These are phyloP conservation scores for Pandemis heparana DNA, from an alignment of 2,888 invertebrate species.

Conservation along the genomic window DNA sequence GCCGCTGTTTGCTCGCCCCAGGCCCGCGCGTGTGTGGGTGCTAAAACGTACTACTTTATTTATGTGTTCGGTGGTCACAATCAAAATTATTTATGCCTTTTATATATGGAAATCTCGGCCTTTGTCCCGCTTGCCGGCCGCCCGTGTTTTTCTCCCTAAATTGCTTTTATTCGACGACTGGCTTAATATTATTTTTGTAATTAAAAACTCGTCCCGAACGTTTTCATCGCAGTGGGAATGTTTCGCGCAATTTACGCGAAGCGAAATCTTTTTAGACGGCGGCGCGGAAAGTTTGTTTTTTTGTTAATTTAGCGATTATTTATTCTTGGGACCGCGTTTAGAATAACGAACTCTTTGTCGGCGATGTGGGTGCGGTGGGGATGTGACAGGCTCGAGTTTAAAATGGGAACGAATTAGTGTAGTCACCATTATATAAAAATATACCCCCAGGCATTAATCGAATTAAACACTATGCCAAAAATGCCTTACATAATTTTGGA, in stretches of 20 bases:
- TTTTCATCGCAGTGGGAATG: constrained; percentile 64
- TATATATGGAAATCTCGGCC: constrained; percentile 74
- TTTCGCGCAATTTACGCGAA: constrained; percentile 67
- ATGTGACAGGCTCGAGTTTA: not conserved
- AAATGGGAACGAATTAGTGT: not conserved
- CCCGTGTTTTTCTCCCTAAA: constrained; percentile 65
- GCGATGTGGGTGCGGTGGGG: constrained; percentile 16
- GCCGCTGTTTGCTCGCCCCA: constrained; percentile 71
- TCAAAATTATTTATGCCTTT: constrained; percentile 82
- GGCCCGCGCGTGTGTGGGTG: constrained; percentile 68
- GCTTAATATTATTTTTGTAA: constrained; percentile 83
- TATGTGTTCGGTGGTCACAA: constrained; percentile 73
- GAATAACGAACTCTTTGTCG: constrained; percentile 27
- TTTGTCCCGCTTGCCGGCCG: constrained; percentile 63
- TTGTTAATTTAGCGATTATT: constrained; percentile 42
- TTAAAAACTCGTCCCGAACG: constrained; percentile 75
- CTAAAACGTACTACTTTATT: constrained; percentile 74
- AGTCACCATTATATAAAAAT: too few relatives aligned
- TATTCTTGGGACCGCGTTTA: constrained; percentile 34
- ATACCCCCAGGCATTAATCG: too few relatives aligned
- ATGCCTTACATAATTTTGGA: too few relatives aligned
- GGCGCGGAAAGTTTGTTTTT: constrained; percentile 49
- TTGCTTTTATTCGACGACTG: constrained; percentile 76
- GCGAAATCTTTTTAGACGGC: constrained; percentile 60
- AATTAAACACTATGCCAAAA: too few relatives aligned